Evolutionary conservation across 2,888 invertebrate species (phyloP).

Genomic region (Hirtodrosophila duncani): DNA sequence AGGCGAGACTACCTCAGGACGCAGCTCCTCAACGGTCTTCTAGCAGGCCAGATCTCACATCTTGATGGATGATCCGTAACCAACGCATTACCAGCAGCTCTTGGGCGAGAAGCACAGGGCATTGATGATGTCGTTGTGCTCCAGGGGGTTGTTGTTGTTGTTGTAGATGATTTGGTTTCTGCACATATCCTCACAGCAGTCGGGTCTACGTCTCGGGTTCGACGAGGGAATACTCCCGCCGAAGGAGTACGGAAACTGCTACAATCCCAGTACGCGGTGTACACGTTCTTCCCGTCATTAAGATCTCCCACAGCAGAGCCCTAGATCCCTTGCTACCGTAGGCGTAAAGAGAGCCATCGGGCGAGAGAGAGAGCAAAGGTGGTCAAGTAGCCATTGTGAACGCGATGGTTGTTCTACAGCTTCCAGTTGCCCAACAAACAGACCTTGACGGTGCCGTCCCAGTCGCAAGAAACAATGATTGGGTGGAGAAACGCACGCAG

Average conservation of each 20-base stretch:
- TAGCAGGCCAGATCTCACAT: slow-evolving; percentile 99
- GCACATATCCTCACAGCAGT: too few species aligned
- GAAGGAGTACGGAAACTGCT: too few species aligned
- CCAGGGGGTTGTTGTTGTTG: too few species aligned
- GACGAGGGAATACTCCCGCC: too few species aligned
- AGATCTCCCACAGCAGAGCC: slow-evolving; percentile 99
- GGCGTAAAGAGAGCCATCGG: slow-evolving; percentile 99
- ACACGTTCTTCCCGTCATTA: slow-evolving; percentile 99
- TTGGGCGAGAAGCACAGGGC: slow-evolving; percentile 99
- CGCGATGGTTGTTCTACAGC: slow-evolving; percentile 98
- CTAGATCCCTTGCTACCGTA: slow-evolving; percentile 99
- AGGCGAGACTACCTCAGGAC: slow-evolving; percentile 91
- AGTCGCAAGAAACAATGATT: slow-evolving; percentile 98
- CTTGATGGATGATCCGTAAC: slow-evolving; percentile 98
- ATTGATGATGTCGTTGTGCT: slow-evolving; percentile 98
- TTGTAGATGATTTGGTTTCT: too few species aligned
- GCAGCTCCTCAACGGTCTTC: slow-evolving; percentile 98
- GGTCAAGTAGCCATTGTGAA: slow-evolving; percentile 98
- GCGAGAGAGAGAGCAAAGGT: slow-evolving; percentile 99
- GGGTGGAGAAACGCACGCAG: slow-evolving; percentile 99
- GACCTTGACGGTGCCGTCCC: slow-evolving; percentile 98
- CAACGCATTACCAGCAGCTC: slow-evolving; percentile 99
- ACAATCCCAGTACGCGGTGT: too few species aligned
- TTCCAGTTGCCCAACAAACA: slow-evolving; percentile 99
- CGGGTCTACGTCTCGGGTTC: too few species aligned